Base-by-base conservation (phyloP, 2,888 invertebrate genomes). In the Theretra japonica region DNA sequence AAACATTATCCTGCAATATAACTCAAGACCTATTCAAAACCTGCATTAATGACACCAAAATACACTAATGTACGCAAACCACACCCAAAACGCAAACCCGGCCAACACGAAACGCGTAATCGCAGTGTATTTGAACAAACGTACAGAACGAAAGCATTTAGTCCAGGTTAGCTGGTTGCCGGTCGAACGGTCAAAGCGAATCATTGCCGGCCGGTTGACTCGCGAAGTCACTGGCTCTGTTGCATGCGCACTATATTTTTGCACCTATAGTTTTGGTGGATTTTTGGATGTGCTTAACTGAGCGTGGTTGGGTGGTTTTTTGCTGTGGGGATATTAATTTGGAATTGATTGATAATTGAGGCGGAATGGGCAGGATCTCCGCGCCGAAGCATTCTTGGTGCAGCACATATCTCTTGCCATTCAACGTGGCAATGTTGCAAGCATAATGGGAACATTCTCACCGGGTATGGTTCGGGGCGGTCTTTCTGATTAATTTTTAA, bases 101-200 rank as follows among this genome's bases (percentile, higher is more conserved):
- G n/a, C 53, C 53, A 50, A 50, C 17, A 6, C 53, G 53, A 53
- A 15, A 48, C n/a, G 41, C 65, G 15, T 48, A 48, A 65, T 65
- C 41, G n/a, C 33, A 48, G 62, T 65, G 23, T 23, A 65, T 23
- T 48, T 48, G 23, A 5, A 21, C 57, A 57, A 33, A 62, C 41
- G 65, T 41, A 62, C 21, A 62, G 62, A 41, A 65, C 41, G 62
- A 48, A 57, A 70, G n/a, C 48, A 65, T 73, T 73, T 70, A 68
- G 68, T 62, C 68, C 53, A 60, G 72, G 73, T 75, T 72, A 73
- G 75, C 70, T 70, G 72, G 72, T 82, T 80, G 74, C 79, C 83
- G 77, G 71, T 30, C 73, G 77, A 80, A 73, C 74, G 84, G 86
- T 88, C 88, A 88, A 88, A 88, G 88, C 78, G 74, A 75, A 69